These are phyloP conservation scores for Ruditapes philippinarum DNA, from an alignment of 1,140 invertebrate species.

Conservation along the genomic window DNA sequence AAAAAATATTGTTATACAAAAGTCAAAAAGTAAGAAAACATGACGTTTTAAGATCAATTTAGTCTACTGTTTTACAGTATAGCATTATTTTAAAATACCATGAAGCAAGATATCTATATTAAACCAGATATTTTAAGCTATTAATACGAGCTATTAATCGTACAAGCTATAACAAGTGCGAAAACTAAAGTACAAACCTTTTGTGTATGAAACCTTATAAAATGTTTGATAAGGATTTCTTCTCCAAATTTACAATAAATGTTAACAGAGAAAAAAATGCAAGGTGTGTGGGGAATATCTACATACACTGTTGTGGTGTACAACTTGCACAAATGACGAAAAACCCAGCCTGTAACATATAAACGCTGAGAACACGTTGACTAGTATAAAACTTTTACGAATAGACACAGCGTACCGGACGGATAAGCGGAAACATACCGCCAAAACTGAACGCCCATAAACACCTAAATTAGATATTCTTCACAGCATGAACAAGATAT, in stretches of 20 bases:
- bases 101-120: background rate
- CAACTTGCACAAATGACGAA: background rate
- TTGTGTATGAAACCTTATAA: no score
- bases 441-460: background rate
- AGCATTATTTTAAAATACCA: background rate
- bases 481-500: no score
- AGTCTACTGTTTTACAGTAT: background rate
- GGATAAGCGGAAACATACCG: background rate
- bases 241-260: background rate
- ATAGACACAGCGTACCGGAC: background rate
- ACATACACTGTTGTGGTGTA: background rate
- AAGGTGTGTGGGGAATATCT: background rate
- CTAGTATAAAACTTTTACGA: no score
- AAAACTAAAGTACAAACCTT: no score
- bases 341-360: background rate
- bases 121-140: no score
- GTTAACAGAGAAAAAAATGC: background rate
- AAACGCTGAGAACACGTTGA: no score
- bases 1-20: no score
- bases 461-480: constrained; percentile 8
- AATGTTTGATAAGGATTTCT: no score
- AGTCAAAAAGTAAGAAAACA: background rate
- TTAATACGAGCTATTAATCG: no score
- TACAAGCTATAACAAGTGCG: no score
- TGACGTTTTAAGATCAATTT: background rate